Evolutionary conservation across 2,113 vertebrate species (phyloP), one percentile per base, ranked within the genome.

Genomic region (Thunnus thynnus): DNA sequence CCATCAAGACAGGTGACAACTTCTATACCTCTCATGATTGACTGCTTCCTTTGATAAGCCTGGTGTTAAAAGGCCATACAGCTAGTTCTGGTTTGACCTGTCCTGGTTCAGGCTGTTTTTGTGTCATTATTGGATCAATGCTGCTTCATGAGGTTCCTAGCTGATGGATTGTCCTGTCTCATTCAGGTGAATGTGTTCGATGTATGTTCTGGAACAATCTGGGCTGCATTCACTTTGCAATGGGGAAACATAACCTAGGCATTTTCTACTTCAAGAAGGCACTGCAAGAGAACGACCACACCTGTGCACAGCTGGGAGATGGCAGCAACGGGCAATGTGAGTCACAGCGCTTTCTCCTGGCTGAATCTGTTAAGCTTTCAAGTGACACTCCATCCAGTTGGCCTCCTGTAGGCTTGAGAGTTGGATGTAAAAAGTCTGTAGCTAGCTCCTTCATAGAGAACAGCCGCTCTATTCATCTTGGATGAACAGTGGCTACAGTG

Each of bases 151-250:
- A 10, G 9, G 9, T 18, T n/a, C 0, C 36, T 13, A 0, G 27
- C 22, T 48, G 13, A 32, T 70, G 36, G 0, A 52, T 30, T 66
- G 61, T 46, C 25, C 66, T 66, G 22, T 81, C 57, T 64, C 75
- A 2, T 58, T 2, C 78, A 99, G 98, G 98, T 90, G 98, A 99
- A 96, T 99, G 98, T 89, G 95, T 98, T 66, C 94, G 97, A 2
- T 99, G 98, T 85, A 99, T 99, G 98, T 99, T 99, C 93, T 99
- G 98, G 98, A 99, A 99, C 92, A 99, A 99, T 89, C 96, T 99
- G 88, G 98, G 98, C 60, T 99, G 98, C 89, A 99, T 99, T 87
- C 98, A 99, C 93, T 99, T 99, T 93, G 98, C 98, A 41, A 99
- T 99, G 98, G 98, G 97, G 85, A 99, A 99, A 89, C 98, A 99